Conservation (phyloP, 2,797 vertebrate genomes). For the Tokudaia muenninki region DNA sequence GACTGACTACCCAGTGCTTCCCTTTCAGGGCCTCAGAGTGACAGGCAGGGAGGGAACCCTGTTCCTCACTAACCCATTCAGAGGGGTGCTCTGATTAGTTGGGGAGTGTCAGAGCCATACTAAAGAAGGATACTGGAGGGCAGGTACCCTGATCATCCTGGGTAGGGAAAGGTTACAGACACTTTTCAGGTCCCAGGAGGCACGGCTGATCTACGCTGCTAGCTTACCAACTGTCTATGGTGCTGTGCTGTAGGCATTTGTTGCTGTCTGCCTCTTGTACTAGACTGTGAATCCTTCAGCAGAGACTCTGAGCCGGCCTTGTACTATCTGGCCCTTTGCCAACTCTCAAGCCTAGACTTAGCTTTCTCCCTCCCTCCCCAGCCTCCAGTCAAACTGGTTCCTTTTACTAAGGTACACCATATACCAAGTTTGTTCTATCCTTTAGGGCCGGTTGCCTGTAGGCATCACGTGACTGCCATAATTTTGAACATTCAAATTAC, state of each 20-base stretch:
- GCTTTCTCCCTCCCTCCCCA: background rate
- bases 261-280: background rate
- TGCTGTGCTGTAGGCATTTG: background rate
- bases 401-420: background rate
- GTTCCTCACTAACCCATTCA: background rate
- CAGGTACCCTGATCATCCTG: background rate
- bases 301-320: slow-evolving; percentile 8
- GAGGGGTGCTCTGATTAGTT: background rate
- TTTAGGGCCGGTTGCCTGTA: background rate
- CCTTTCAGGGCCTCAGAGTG: slow-evolving; percentile 56
- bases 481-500: background rate
- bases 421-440: background rate
- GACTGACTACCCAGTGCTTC: slow-evolving; percentile 46
- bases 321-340: background rate
- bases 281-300: background rate
- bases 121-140: background rate
- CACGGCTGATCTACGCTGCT: background rate
- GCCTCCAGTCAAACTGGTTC: background rate
- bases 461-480: background rate
- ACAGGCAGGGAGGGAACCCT: background rate
- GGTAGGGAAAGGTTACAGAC: background rate
- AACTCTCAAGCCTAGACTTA: background rate
- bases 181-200: background rate
- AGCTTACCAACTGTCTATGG: background rate
- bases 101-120: background rate